These are phyloP conservation scores for Passerina amoena DNA, from an alignment of 2,113 vertebrate genomes.

Conservation along the genomic window DNA sequence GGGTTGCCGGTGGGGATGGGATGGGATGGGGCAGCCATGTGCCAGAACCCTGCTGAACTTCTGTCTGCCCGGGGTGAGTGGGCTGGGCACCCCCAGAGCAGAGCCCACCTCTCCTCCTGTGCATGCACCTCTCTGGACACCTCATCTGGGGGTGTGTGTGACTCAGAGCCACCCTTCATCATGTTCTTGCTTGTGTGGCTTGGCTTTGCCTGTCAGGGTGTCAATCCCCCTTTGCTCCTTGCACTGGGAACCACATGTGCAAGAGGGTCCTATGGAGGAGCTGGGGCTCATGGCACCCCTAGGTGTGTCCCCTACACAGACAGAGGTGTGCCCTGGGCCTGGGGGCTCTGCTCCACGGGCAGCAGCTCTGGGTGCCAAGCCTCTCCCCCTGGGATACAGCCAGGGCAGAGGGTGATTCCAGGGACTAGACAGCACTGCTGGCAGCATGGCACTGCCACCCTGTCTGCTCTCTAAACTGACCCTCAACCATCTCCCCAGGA, in stretches of 20 bases:
- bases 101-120: neutral
- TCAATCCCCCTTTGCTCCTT: neutral
- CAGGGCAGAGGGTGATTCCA: neutral
- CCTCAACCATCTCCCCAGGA: rapidly evolving
- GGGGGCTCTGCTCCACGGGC: neutral
- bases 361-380: neutral
- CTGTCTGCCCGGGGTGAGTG: rapidly evolving
- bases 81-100: neutral
- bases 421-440: no score
- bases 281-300: rapidly evolving
- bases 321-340: neutral
- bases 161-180: neutral
- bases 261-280: neutral
- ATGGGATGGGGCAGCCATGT: neutral
- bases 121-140: neutral
- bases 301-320: rapidly evolving
- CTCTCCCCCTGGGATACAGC: rapidly evolving
- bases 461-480: rapidly evolving
- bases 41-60: neutral
- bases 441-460: neutral
- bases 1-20: neutral
- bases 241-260: rapidly evolving
- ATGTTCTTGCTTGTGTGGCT: neutral
- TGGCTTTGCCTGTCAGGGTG: neutral
- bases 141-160: neutral